Evolutionary conservation across 2,888 invertebrate genomes (phyloP).

Genomic region (Hipparchia sbordonii): DNA sequence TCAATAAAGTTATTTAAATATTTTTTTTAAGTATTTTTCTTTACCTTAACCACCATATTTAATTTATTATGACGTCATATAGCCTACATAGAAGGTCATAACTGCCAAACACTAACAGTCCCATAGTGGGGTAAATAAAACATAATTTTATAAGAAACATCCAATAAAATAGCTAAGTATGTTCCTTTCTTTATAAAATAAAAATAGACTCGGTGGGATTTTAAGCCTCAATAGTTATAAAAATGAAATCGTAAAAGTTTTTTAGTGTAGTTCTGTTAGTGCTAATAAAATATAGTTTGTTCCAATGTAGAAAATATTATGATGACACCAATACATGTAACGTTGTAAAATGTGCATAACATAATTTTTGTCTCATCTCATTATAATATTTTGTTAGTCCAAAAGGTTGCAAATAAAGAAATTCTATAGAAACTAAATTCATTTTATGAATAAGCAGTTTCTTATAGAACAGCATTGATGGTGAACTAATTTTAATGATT

Average conservation of each 20-base stretch:
- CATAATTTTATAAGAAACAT: too few species aligned
- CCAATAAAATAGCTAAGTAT: background rate
- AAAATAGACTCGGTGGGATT: slow-evolving; percentile 12
- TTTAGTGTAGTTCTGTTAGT: too few species aligned
- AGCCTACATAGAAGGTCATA: too few species aligned
- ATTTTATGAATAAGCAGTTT: slow-evolving; percentile 7
- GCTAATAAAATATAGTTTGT: background rate
- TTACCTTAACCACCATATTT: too few species aligned
- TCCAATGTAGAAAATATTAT: background rate
- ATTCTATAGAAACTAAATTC: background rate
- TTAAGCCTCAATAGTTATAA: slow-evolving; percentile 1
- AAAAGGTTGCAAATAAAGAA: background rate
- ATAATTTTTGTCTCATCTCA: slow-evolving; percentile 2
- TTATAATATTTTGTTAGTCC: background rate
- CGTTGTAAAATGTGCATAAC: background rate
- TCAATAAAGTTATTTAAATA: too few species aligned
- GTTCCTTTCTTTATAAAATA: background rate
- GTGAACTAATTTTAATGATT: too few species aligned
- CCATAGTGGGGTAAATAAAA: too few species aligned
- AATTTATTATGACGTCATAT: too few species aligned
- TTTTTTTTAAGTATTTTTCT: too few species aligned
- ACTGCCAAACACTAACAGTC: too few species aligned
- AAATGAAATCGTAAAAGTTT: background rate
- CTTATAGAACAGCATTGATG: too few species aligned
- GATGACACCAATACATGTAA: background rate